These are phyloP conservation scores for Reticulitermes speratus DNA, from an alignment of 1,140 invertebrate species.

Conservation along the genomic window DNA sequence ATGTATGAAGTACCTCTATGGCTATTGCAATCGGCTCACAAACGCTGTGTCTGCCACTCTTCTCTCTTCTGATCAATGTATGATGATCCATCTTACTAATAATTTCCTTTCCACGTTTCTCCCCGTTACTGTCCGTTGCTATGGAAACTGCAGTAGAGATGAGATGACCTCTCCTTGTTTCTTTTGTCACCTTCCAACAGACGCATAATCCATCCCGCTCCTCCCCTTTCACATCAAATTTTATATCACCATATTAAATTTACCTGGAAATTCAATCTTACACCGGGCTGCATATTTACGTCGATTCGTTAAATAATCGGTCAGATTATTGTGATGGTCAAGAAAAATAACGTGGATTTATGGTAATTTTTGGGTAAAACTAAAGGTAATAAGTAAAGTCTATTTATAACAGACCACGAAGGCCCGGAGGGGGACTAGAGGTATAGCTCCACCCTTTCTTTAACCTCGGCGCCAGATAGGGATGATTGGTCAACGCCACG, in stretches of 20 bases:
- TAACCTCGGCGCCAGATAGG: too few species aligned
- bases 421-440: too few species aligned
- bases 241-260: neutral
- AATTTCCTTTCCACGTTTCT: neutral
- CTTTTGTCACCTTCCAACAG: neutral
- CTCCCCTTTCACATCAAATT: neutral
- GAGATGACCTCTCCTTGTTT: slow-evolving; percentile 4
- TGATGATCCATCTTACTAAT: slow-evolving; percentile 17
- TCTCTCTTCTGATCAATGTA: neutral
- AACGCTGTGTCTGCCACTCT: neutral
- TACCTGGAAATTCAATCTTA: neutral
- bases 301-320: neutral
- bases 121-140: neutral
- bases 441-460: too few species aligned
- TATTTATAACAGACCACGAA: too few species aligned
- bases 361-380: neutral
- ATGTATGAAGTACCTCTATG: too few species aligned
- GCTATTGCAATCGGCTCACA: neutral
- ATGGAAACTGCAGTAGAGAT: neutral
- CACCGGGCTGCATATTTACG: neutral
- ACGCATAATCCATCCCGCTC: neutral
- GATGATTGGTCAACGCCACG: too few species aligned
- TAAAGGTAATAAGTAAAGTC: too few species aligned
- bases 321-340: neutral
- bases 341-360: neutral